Evolutionary conservation across 1,140 invertebrate species (phyloP).

Genomic region (Paramacrobiotus metropolitanus): DNA sequence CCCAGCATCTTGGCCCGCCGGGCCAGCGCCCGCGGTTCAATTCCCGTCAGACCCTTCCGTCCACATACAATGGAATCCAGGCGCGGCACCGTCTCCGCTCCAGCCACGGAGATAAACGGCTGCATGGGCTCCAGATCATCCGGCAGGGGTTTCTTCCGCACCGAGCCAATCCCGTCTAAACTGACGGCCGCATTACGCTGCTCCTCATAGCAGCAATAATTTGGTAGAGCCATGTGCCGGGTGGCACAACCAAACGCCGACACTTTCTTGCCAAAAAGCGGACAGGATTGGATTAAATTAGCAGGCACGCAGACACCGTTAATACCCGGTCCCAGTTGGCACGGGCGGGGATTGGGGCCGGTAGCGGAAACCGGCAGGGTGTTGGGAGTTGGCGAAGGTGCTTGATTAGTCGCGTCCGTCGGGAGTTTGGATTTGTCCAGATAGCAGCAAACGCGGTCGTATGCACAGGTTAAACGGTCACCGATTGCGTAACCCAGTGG

Average conservation of each 20-base stretch:
- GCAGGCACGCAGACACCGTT: neutral
- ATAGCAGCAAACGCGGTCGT: neutral
- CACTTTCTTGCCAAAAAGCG: neutral
- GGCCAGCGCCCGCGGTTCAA: neutral
- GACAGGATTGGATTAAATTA: neutral
- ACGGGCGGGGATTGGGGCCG: too few species aligned
- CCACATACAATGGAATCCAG: neutral
- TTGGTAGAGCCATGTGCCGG: neutral
- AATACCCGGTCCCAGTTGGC: neutral
- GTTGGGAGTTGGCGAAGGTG: neutral
- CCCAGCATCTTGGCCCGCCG: neutral
- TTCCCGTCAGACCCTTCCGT: neutral
- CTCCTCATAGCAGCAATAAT: neutral
- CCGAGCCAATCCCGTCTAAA: too few species aligned
- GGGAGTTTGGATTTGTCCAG: too few species aligned
- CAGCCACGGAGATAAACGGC: neutral
- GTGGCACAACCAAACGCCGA: neutral
- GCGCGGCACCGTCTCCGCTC: neutral
- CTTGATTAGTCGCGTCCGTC: neutral
- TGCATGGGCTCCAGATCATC: too few species aligned
- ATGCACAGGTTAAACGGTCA: neutral
- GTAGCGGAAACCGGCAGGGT: too few species aligned
- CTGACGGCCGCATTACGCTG: too few species aligned
- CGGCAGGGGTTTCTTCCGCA: too few species aligned
- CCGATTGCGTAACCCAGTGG: neutral